Evolutionary conservation across 2,888 invertebrate genomes (phyloP).

Genomic region (Acanthosepion lycidas): DNA sequence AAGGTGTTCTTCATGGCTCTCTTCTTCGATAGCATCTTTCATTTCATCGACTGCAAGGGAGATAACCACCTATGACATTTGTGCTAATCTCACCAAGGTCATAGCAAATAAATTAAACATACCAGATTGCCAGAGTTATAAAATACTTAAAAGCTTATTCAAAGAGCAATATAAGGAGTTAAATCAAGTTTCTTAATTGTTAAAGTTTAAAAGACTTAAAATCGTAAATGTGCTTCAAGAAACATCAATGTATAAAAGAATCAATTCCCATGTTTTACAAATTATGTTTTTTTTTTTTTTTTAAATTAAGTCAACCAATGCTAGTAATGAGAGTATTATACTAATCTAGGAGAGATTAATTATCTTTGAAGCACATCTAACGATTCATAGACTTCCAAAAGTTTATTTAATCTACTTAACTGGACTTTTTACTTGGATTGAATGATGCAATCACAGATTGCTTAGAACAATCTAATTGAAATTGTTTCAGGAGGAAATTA

Average conservation of each 20-base stretch:
- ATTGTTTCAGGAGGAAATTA: not conserved
- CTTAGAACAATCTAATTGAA: not conserved
- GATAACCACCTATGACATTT: conserved; percentile 36
- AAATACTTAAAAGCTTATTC: not conserved
- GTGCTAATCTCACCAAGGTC: not conserved
- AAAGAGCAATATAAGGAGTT: not conserved
- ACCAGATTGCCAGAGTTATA: not conserved
- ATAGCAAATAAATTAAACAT: conserved; percentile 11
- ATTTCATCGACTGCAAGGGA: conserved; percentile 43
- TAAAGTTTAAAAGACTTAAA: not conserved
- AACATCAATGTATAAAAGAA: not conserved
- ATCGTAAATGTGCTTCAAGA: conserved; percentile 8
- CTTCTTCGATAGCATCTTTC: conserved; percentile 43
- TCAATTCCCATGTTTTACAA: not conserved
- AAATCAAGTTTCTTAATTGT: not conserved
- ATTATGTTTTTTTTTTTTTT: not conserved
- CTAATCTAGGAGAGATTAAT: not conserved
- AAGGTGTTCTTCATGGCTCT: conserved; percentile 56
- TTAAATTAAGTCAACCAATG: not conserved
- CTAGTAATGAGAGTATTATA: not conserved
- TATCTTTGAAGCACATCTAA: not conserved
- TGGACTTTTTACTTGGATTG: not conserved
- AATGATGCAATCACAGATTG: not conserved
- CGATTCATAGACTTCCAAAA: not conserved
- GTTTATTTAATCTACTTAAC: not conserved